A percentile compares a stretch with the other conserved stretches of the same genome.
Evolutionary conservation across 1,140 invertebrate genomes (phyloP).

Genomic region (Achatina immaculata): DNA sequence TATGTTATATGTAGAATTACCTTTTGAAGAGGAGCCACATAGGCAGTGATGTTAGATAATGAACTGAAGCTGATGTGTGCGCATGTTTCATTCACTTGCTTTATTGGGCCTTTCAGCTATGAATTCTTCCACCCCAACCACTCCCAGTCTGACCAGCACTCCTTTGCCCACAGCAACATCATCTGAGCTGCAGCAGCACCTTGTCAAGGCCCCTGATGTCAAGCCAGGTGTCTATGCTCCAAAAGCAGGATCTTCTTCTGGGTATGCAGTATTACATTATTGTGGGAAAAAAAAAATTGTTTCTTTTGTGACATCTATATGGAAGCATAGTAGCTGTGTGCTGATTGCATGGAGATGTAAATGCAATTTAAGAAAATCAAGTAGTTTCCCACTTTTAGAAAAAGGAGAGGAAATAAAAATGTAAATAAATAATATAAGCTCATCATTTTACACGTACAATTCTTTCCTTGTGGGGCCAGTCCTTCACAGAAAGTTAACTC

Average conservation of each 20-base stretch:
- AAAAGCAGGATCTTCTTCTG: not conserved
- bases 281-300: not conserved
- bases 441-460: too few relatives aligned
- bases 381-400: too few relatives aligned
- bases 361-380: not conserved
- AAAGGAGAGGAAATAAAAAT: too few relatives aligned
- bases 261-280: conserved; percentile 7
- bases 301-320: not conserved
- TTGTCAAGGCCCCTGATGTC: conserved; percentile 18
- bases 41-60: too few relatives aligned
- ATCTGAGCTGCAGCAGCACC: conserved; percentile 35
- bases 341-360: not conserved
- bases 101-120: not conserved
- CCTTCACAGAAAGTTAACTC: too few relatives aligned
- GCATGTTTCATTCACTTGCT: not conserved
- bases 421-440: too few relatives aligned
- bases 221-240: conserved; percentile 11
- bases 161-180: conserved; percentile 35
- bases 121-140: conserved; percentile 33
- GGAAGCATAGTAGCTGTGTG: too few relatives aligned
- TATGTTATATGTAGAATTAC: too few relatives aligned
- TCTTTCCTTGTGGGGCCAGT: too few relatives aligned
- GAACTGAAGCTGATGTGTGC: not conserved
- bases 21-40: too few relatives aligned
- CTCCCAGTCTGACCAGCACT: conserved; percentile 35